Conservation (phyloP, 1,140 invertebrate genomes). For the Hormaphis cornu region DNA sequence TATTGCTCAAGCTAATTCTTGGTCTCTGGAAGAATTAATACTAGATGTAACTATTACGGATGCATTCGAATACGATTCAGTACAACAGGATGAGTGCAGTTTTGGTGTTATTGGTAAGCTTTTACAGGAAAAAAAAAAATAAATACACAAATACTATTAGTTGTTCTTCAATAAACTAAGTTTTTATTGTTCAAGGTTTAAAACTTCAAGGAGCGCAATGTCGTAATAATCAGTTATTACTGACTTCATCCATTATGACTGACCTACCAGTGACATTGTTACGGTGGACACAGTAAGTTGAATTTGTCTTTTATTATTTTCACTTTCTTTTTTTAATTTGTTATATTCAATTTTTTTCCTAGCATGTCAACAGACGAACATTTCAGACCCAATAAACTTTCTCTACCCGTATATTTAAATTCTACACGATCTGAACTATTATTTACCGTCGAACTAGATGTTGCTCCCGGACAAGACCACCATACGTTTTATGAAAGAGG, state of each 20-base stretch:
- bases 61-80: slow-evolving; percentile 47
- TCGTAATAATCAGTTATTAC: slow-evolving; percentile 75
- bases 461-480: slow-evolving; percentile 73
- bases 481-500: slow-evolving; percentile 95
- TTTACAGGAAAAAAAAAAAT: slow-evolving; percentile 8
- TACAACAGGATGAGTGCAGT: slow-evolving; percentile 60
- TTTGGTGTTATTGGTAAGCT: slow-evolving; percentile 63
- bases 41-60: slow-evolving; percentile 74
- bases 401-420: slow-evolving; percentile 94
- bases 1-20: slow-evolving; percentile 86
- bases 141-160: not conserved
- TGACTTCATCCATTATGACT: slow-evolving; percentile 90
- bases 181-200: slow-evolving; percentile 50
- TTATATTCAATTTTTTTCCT: slow-evolving; percentile 31
- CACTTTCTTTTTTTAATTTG: not conserved
- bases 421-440: slow-evolving; percentile 86
- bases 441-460: slow-evolving; percentile 89
- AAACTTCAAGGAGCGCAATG: slow-evolving; percentile 92
- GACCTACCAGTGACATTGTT: slow-evolving; percentile 81
- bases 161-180: not conserved
- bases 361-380: slow-evolving; percentile 47
- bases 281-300: slow-evolving; percentile 65
- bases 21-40: slow-evolving; percentile 89
- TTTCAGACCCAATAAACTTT: slow-evolving; percentile 56
- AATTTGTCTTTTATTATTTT: not conserved